Conservation (phyloP, 2,888 invertebrate genomes). For the Acanthosepion esculentum region DNA sequence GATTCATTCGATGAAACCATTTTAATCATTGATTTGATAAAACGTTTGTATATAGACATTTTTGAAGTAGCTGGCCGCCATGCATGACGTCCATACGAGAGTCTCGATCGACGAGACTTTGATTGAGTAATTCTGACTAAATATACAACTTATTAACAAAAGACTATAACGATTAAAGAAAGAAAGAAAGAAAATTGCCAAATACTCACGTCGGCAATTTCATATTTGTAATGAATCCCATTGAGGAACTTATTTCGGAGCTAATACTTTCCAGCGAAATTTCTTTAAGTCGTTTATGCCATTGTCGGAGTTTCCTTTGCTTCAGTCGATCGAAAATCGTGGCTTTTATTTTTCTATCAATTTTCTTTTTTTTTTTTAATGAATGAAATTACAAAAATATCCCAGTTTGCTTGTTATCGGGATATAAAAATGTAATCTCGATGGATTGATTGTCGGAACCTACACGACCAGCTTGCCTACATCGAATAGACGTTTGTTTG, state of each 20-base stretch:
- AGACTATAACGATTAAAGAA: not conserved
- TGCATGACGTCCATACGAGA: too few relatives aligned
- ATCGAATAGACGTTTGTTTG: not conserved
- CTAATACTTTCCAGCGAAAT: not conserved
- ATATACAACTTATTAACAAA: too few relatives aligned
- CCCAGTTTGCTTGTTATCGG: not conserved
- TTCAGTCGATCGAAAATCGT: not conserved
- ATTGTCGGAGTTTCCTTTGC: not conserved
- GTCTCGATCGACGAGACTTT: too few relatives aligned
- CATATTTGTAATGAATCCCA: not conserved
- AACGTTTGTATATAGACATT: too few relatives aligned
- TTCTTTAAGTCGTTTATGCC: not conserved
- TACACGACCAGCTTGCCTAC: not conserved
- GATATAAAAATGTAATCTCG: not conserved
- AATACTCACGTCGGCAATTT: not conserved
- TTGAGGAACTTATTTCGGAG: not conserved
- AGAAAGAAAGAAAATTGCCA: not conserved
- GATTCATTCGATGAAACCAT: too few relatives aligned
- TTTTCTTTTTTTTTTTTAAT: not conserved
- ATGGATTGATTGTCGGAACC: not conserved
- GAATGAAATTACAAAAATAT: not conserved
- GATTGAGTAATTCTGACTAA: too few relatives aligned
- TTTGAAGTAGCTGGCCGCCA: too few relatives aligned
- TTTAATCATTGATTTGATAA: too few relatives aligned
- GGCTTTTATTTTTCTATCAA: not conserved